Conservation (phyloP, 2,888 invertebrate genomes). For the Petrophora chlorosata region DNA sequence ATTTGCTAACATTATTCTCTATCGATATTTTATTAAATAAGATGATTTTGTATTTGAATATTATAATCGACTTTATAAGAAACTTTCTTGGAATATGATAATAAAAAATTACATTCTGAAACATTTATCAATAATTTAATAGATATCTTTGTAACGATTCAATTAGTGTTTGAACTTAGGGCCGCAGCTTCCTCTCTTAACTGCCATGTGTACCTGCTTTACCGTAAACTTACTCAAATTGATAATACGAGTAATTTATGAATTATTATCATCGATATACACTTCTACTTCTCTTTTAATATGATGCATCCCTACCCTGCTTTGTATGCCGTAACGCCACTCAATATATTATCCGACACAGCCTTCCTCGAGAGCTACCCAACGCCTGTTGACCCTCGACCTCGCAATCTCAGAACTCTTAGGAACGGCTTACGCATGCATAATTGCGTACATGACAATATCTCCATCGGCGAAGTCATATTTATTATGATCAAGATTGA, state of each 20-base stretch:
- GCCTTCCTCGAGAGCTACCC: conserved; percentile 58
- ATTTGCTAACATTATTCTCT: background rate
- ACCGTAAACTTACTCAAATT: too few species aligned
- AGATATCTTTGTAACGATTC: too few species aligned
- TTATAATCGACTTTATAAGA: background rate
- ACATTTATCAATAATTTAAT: too few species aligned
- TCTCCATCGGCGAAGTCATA: conserved; percentile 45
- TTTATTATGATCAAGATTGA: too few species aligned
- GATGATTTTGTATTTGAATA: background rate
- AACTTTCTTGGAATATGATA: background rate
- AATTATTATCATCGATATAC: too few species aligned
- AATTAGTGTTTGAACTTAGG: too few species aligned
- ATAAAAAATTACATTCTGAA: too few species aligned
- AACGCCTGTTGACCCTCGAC: conserved; percentile 69
- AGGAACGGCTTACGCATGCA: conserved; percentile 66
- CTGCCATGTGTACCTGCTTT: too few species aligned
- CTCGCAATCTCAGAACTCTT: conserved; percentile 56
- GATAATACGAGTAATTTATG: too few species aligned
- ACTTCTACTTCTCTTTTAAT: too few species aligned
- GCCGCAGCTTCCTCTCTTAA: too few species aligned
- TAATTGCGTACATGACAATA: conserved; percentile 54
- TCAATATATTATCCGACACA: conserved; percentile 60
- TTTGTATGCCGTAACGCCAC: conserved; percentile 56
- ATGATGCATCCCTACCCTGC: conserved; percentile 41
- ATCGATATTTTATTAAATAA: background rate